Evolutionary conservation across 2,113 vertebrate genomes (phyloP), one percentile per base, ranked within the genome.

Genomic region (Xenus cinereus): DNA sequence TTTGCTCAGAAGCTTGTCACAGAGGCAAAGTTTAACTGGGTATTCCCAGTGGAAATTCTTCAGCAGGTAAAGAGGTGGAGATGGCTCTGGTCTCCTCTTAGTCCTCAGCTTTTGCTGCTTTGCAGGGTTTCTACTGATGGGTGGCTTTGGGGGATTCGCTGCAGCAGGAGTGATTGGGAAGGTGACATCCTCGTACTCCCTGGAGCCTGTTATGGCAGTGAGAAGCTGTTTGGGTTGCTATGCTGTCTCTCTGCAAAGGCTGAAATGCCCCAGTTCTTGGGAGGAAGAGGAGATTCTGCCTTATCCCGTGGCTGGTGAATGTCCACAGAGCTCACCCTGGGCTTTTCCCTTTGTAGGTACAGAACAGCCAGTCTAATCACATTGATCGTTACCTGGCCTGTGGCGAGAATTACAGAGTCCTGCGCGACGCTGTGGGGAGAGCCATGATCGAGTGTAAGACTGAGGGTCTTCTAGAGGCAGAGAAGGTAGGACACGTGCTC

Each of bases 351-450:
- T 46, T 83, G 72, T 60, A 97, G 85, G 79, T 82, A 2, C 22
- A 95, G 98, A 85, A 57, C 56, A 91, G 98, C 62, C 90, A 98
- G 12, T n/a, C 53, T 4, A 85, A 83, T 33, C 96, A 97, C 74
- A 97, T 99, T 14, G 99, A 99, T 84, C 98, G 96, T 14, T 99
- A 96, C 96, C 98, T 99, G 81, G 98, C 98, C 2, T 98, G 98
- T 5, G 99, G 99, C 0, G 45, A 97, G 3, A 89, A 94, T 6
- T 99, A 99, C 98, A 98, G 97, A 89, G 95, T 45, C 7, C 81
- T 99, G 82, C 98, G 99, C 51, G 97, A 99, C 35, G 98, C 98
- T 4, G 89, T 99, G 86, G 98, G 94, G 73, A 97, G 86, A 35
- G 98, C 96, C 41, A 37, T 99, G 77, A 94, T 99, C 2, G 91